Conservation (phyloP, 2,888 invertebrate species). For the Flexamia atlantica region DNA sequence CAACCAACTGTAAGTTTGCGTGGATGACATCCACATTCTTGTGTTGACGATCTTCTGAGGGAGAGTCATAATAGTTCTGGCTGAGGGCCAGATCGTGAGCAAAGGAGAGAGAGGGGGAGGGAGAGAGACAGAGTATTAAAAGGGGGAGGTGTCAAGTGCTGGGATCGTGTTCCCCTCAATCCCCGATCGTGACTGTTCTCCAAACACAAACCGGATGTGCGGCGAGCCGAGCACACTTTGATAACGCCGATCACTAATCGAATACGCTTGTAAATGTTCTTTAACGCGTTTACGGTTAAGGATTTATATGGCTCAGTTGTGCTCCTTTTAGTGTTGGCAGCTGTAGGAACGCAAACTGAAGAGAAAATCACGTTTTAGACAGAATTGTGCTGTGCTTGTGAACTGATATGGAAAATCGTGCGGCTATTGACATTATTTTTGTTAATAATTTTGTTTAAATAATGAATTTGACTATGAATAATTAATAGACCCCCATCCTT, state of each 20-base stretch:
- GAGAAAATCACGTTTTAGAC: too few species aligned
- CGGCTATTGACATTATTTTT: too few species aligned
- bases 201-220: conserved; percentile 2
- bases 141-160: conserved; percentile 13
- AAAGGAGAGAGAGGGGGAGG: neutral
- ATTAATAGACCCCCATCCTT: too few species aligned
- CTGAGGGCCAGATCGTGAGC: neutral
- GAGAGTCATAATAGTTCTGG: neutral
- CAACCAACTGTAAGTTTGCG: too few species aligned
- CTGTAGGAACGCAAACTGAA: too few species aligned
- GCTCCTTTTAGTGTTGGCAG: too few species aligned
- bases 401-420: too few species aligned
- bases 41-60: neutral
- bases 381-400: too few species aligned
- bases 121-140: neutral
- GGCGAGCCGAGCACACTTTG: neutral
- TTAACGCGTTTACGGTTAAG: neutral
- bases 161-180: neutral
- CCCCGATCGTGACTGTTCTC: conserved; percentile 6
- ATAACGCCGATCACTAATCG: neutral
- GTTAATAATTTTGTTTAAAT: too few species aligned
- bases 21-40: neutral
- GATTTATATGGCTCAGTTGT: too few species aligned
- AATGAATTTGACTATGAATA: too few species aligned
- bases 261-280: neutral